These are phyloP conservation scores for Falco naumanni DNA, from an alignment of 2,797 vertebrate species.

Conservation along the genomic window DNA sequence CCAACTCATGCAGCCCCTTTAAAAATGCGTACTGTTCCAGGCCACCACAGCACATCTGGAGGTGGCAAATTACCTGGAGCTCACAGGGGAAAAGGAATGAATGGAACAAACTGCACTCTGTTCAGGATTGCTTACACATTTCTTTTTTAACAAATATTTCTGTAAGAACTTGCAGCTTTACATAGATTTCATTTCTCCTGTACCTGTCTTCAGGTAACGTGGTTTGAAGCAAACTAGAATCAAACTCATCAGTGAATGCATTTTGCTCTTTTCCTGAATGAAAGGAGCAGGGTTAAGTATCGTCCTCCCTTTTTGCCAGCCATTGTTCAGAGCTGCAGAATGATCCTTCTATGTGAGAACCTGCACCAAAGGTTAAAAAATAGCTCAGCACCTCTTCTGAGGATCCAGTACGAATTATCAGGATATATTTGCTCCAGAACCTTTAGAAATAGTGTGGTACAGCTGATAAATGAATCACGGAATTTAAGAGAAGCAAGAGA, in stretches of 20 bases:
- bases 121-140: not conserved
- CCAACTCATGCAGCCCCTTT: not conserved
- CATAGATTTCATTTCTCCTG: not conserved
- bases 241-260: not conserved
- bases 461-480: not conserved
- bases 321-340: not conserved
- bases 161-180: not conserved
- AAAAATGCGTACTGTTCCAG: not conserved
- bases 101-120: not conserved
- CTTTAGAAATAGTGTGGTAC: not conserved
- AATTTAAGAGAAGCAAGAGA: not conserved
- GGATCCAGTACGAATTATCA: not conserved
- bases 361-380: not conserved
- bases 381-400: not conserved
- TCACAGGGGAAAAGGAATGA: not conserved
- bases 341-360: not conserved
- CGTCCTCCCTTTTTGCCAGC: not conserved
- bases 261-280: not conserved
- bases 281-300: not conserved
- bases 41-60: not conserved
- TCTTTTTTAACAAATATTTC: not conserved
- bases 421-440: not conserved
- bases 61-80: not conserved
- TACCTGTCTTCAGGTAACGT: not conserved
- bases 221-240: not conserved